A percentile compares a stretch with the other conserved stretches of the same genome.
These are phyloP conservation scores for Galbula dea DNA, from an alignment of 2,113 vertebrate species.

Conservation along the genomic window DNA sequence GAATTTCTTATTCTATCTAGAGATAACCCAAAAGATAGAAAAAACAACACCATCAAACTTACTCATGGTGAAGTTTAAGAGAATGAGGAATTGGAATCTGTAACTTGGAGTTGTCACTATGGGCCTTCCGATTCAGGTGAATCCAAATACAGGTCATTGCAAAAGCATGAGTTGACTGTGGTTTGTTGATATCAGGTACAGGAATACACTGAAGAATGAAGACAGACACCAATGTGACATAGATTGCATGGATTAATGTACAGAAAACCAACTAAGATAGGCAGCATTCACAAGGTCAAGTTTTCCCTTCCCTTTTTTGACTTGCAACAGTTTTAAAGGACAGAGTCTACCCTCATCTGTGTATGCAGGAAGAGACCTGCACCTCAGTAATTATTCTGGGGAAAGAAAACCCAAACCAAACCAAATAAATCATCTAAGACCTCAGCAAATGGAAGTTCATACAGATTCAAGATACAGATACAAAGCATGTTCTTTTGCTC, in stretches of 20 bases:
- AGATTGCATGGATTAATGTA: background rate
- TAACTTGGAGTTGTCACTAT: slow-evolving; percentile 93
- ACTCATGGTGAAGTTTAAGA: slow-evolving; percentile 96
- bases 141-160: slow-evolving; percentile 99
- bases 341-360: background rate
- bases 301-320: background rate
- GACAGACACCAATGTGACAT: background rate
- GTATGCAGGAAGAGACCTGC: background rate
- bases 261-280: background rate
- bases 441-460: background rate
- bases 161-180: slow-evolving; percentile 96
- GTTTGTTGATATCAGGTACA: slow-evolving; percentile 98
- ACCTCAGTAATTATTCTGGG: background rate
- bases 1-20: background rate
- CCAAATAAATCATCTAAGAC: background rate
- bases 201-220: slow-evolving; percentile 88
- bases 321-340: background rate
- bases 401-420: background rate
- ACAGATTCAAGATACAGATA: background rate
- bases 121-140: slow-evolving; percentile 97
- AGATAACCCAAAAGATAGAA: background rate
- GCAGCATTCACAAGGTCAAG: background rate
- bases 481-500: background rate
- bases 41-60: slow-evolving; percentile 31
- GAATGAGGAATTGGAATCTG: slow-evolving; percentile 99